Conservation (phyloP, 2,888 invertebrate genomes). For the Lochmaea capreae region DNA sequence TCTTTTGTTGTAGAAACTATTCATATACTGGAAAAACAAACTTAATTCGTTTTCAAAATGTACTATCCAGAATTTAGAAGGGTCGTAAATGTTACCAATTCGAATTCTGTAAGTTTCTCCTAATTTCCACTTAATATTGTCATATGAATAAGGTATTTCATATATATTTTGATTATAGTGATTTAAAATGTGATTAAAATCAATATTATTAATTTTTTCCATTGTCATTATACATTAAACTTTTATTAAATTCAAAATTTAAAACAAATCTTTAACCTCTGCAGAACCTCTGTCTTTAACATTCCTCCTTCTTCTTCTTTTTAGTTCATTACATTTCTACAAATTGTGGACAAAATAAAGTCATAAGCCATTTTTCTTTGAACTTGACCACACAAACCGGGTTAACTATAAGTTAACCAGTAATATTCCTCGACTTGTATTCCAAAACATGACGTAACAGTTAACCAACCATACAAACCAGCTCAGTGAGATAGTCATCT, state of each 20-base stretch:
- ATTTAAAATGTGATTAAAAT: constrained; percentile 32
- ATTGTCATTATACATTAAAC: not conserved
- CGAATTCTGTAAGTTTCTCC: constrained; percentile 41
- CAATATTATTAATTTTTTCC: constrained; percentile 25
- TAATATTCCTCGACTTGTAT: no score
- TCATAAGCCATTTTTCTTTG: no score
- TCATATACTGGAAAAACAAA: constrained; percentile 37
- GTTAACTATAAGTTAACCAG: no score
- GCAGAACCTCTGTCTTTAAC: no score
- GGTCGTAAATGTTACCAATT: constrained; percentile 41
- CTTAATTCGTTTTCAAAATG: constrained; percentile 37
- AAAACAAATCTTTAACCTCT: not conserved
- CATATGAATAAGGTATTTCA: constrained; percentile 41
- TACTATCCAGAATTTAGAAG: constrained; percentile 46
- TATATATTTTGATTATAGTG: constrained; percentile 33
- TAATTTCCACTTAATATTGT: constrained; percentile 36
- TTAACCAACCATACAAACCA: no score
- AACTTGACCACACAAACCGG: no score
- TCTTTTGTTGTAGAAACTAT: constrained; percentile 34
- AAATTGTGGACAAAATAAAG: no score
- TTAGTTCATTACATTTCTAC: no score
- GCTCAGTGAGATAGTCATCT: no score
- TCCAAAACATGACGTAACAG: no score
- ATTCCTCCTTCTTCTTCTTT: no score
- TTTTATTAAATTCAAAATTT: not conserved